Evolutionary conservation across 1,140 invertebrate species (phyloP), one percentile per base, ranked within the genome.

Genomic region (Aphis craccivora): DNA sequence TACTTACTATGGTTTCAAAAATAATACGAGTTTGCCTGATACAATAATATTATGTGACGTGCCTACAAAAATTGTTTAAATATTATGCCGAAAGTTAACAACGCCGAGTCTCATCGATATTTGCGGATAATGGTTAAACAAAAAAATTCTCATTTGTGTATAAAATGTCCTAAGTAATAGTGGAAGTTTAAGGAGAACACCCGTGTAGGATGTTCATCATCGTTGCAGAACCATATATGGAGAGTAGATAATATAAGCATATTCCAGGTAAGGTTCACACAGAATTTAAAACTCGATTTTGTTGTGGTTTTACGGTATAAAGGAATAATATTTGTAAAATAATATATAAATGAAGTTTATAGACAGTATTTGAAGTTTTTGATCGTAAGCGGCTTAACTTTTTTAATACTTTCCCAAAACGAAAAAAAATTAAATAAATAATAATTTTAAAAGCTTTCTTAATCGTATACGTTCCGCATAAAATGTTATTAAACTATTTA

Each of bases 381-480:
- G 83, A 86, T 40, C 2, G 37, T 86, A 40, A 86, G 37, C 37
- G 22, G 40, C 23, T 86, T 86, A 86, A 86, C 23, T 86, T 25
- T 83, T 43, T 86, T 86, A 25, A 37, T 40, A 23, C 81, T 76
- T n/a, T 18, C 14, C n/a, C 30, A n/a, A 76, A 76, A 76, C 60
- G n/a, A 76, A 76, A 76, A 30, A 30, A 60, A 60, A 60, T 30
- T 76, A n/a, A 76, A 76, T 76, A 76, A 76, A 76, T 76, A 76
- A 76, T 76, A 35, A 76, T 76, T 76, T 76, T 76, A n/a, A 76
- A 76, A 76, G 60, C 60, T 76, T 76, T 76, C 60, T 35, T n/a
- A 76, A 20, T n/a, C 60, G 30, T 76, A 76, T 76, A 76, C 14
- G 30, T 76, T 35, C 14, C 14, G 4, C 30, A 35, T 4, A 76